Evolutionary conservation across 2,113 vertebrate species (phyloP).

Genomic region (Phrynosoma platyrhinos): DNA sequence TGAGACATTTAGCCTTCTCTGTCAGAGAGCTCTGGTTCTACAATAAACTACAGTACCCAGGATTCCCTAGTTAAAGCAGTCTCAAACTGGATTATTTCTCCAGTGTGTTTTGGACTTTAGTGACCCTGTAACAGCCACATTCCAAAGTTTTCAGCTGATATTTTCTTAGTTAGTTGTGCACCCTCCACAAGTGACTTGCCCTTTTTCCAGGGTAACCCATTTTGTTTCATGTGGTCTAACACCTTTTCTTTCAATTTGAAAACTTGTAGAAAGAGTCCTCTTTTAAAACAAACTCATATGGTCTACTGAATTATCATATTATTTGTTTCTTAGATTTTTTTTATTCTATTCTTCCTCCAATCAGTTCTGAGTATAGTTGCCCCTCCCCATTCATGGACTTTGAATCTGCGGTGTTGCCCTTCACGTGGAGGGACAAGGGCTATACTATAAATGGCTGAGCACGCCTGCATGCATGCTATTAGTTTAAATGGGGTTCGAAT

Average conservation of each 20-base stretch:
- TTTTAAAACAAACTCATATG: no score
- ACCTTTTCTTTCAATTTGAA: not conserved
- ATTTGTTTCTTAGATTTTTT: not conserved
- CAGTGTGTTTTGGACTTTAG: not conserved
- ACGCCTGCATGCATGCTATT: no score
- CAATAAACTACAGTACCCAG: no score
- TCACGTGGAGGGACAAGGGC: no score
- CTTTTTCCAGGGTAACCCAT: not conserved
- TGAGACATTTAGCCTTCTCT: no score
- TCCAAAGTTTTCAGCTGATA: accelerated
- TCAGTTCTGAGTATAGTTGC: not conserved
- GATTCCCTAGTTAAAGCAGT: no score
- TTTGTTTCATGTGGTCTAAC: not conserved
- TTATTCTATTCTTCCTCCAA: not conserved
- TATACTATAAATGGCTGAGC: no score
- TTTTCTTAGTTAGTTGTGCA: not conserved
- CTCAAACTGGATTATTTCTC: no score
- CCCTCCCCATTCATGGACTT: no score
- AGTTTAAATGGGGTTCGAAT: no score
- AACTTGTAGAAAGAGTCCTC: not conserved
- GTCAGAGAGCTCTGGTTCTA: no score
- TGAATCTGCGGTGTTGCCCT: no score
- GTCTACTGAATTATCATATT: not conserved
- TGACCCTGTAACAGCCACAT: not conserved
- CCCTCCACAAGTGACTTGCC: not conserved